A percentile compares a stretch with the other conserved stretches of the same genome.
Evolutionary conservation across 2,888 invertebrate genomes (phyloP).

Genomic region (Agapetus fuscipes): DNA sequence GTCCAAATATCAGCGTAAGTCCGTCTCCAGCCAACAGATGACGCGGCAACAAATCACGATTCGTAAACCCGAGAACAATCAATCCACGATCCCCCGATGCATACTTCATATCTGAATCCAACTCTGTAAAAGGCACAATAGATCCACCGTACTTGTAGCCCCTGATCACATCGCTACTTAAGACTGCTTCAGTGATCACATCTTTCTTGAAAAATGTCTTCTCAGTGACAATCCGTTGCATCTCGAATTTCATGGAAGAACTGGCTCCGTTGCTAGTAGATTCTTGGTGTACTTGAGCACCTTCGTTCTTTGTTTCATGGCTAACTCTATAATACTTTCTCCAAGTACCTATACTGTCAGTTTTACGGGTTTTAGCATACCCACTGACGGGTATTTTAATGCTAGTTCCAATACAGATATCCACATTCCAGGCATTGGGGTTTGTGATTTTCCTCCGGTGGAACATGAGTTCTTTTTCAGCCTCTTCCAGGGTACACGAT

Average conservation of each 20-base stretch:
- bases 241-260: background rate
- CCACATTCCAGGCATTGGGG: conserved; percentile 54
- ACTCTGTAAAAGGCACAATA: background rate
- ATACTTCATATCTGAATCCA: background rate
- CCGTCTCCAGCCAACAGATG: background rate
- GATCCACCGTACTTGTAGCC: background rate
- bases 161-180: background rate
- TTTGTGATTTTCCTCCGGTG: conserved; percentile 41
- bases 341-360: conserved; percentile 32
- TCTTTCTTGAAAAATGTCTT: background rate
- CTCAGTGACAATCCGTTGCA: background rate
- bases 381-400: conserved; percentile 53
- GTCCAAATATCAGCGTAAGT: background rate
- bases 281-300: too few relatives aligned
- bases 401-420: conserved; percentile 48
- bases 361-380: conserved; percentile 43
- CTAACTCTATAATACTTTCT: conserved; percentile 30
- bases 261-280: background rate
- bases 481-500: conserved; percentile 48
- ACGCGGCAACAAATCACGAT: background rate
- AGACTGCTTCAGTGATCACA: background rate
- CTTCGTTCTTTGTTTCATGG: too few relatives aligned
- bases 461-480: conserved; percentile 47
- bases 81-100: background rate
- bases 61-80: background rate